Conservation (phyloP, 2,113 vertebrate species). For the Columba janthina region DNA sequence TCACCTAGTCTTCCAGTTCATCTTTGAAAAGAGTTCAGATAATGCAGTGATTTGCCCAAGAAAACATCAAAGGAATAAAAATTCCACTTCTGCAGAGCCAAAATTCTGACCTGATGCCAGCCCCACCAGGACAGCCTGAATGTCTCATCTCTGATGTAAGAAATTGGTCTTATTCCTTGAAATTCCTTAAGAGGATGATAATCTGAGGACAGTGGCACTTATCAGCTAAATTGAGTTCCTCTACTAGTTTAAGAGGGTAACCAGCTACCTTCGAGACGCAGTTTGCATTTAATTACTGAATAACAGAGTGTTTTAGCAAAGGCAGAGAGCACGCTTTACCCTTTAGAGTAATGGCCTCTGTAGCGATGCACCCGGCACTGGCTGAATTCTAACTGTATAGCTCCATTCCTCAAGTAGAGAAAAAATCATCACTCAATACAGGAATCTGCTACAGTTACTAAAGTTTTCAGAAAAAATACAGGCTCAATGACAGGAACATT, state of each 20-base stretch:
- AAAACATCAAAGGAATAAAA: constrained; percentile 40
- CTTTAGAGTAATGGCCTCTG: neutral
- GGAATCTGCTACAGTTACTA: neutral
- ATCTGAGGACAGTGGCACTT: neutral
- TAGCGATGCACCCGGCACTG: neutral
- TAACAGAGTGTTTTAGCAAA: neutral
- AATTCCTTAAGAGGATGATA: neutral
- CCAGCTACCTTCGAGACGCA: neutral
- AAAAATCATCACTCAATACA: neutral
- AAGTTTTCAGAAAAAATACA: neutral
- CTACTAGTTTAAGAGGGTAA: neutral
- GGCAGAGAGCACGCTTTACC: neutral
- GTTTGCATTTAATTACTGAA: neutral
- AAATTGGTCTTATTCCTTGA: constrained; percentile 29
- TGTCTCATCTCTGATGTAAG: neutral
- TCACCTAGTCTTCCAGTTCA: neutral
- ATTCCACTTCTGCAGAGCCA: constrained; percentile 17
- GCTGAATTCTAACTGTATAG: neutral
- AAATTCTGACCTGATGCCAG: neutral
- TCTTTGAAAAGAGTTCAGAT: constrained; percentile 24
- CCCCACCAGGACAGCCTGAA: neutral
- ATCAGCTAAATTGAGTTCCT: neutral
- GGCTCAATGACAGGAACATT: neutral
- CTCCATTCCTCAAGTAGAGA: neutral
- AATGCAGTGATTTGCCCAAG: constrained; percentile 2